Percentiles rank a stretch among this genome's conserved stretches.
phyloP scores from a whole-genome alignment of 2,113 vertebrate genomes.

The Semnopithecus entellus region DNA sequence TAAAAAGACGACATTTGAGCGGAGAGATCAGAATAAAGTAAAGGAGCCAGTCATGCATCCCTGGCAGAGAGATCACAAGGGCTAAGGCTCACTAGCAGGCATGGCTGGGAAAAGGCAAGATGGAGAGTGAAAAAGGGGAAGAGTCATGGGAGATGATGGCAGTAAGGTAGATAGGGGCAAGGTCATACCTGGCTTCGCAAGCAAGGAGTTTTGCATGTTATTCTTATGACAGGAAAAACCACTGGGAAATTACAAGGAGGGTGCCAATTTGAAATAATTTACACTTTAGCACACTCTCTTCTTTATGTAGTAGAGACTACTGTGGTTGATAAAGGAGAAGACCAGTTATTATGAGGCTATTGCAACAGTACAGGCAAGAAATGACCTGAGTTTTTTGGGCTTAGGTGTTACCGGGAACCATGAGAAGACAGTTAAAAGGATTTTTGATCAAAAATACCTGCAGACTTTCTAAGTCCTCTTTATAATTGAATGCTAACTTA shows the following conservation, averaged over 20 bases:
- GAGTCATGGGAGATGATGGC: too few species aligned
- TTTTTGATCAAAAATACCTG: background rate
- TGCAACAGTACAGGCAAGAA: background rate
- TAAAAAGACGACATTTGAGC: background rate
- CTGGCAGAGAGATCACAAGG: background rate
- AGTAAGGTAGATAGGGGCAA: background rate
- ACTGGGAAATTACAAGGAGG: background rate
- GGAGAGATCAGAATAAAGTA: background rate
- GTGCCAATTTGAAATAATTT: background rate
- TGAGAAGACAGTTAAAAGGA: background rate
- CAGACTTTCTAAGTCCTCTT: background rate
- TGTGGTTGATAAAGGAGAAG: background rate
- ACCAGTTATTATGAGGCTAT: background rate
- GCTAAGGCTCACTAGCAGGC: background rate
- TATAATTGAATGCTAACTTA: background rate
- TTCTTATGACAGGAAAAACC: background rate
- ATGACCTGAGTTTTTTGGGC: rapidly evolving
- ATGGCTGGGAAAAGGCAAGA: background rate
- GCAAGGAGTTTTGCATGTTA: background rate
- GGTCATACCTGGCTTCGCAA: background rate
- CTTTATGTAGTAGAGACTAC: background rate
- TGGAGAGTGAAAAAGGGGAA: background rate
- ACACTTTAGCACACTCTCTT: background rate
- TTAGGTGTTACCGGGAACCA: background rate
- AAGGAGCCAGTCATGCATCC: background rate